Percentiles rank a stretch among this genome's conserved stretches.
Evolutionary conservation across 1,140 invertebrate species (phyloP).

Genomic region (Radopholus similis): DNA sequence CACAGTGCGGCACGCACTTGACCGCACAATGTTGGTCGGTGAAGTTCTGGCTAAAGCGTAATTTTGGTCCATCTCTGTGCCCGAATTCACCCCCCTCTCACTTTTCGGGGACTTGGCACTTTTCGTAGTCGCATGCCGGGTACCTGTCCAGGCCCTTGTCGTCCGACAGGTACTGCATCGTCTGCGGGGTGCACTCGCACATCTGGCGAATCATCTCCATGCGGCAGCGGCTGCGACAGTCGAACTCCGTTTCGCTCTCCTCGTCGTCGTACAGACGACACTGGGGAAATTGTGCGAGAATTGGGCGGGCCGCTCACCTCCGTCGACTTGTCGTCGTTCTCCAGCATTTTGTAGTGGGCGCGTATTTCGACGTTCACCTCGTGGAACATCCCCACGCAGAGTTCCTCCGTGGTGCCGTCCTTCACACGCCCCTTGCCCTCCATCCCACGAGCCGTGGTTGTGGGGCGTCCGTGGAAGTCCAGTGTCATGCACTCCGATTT

Average conservation of each 20-base stretch:
- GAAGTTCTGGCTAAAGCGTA: slow-evolving; percentile 29
- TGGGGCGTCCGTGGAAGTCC: slow-evolving; percentile 54
- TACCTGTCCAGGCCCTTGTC: slow-evolving; percentile 43
- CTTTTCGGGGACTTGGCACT: slow-evolving; percentile 45
- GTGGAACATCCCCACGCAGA: slow-evolving; percentile 45
- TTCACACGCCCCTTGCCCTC: slow-evolving; percentile 53
- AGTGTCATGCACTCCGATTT: slow-evolving; percentile 42
- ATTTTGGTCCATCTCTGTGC: neutral
- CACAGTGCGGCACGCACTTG: slow-evolving; percentile 47
- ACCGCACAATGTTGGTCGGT: slow-evolving; percentile 41
- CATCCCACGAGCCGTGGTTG: slow-evolving; percentile 49
- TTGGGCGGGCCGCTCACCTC: too few relatives aligned
- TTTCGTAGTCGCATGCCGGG: slow-evolving; percentile 52
- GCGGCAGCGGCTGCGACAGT: slow-evolving; percentile 48
- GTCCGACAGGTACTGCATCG: slow-evolving; percentile 37
- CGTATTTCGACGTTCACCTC: slow-evolving; percentile 52
- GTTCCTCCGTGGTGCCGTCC: slow-evolving; percentile 51
- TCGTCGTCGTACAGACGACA: slow-evolving; percentile 51
- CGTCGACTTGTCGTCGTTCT: slow-evolving; percentile 51
- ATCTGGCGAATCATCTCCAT: slow-evolving; percentile 53
- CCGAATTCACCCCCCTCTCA: neutral
- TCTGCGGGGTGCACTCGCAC: slow-evolving; percentile 49
- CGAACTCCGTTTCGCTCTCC: slow-evolving; percentile 48
- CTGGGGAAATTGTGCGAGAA: too few relatives aligned
- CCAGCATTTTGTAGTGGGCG: slow-evolving; percentile 47